A percentile compares a stretch with the other conserved stretches of the same genome.
phyloP scores from a whole-genome alignment of 2,113 vertebrate species.

The Elephas maximus region DNA sequence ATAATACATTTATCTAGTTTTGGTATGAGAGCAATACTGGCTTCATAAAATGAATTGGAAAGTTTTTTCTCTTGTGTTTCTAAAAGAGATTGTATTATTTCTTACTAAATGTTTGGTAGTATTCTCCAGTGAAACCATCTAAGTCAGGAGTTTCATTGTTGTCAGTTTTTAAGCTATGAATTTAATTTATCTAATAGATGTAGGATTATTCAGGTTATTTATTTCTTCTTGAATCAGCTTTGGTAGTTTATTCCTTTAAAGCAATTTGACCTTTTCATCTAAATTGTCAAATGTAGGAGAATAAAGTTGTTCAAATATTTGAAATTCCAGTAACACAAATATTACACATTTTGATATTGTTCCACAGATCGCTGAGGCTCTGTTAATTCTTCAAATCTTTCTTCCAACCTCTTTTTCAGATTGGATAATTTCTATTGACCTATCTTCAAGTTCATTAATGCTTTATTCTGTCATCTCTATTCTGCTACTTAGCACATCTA shows the following conservation, averaged over 20 bases:
- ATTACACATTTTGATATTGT: neutral
- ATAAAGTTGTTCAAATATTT: slow-evolving; percentile 6
- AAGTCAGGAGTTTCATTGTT: neutral
- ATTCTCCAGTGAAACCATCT: slow-evolving; percentile 6
- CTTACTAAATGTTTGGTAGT: slow-evolving; percentile 10
- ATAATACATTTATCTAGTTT: slow-evolving; percentile 22
- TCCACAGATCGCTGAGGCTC: neutral
- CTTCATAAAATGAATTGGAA: slow-evolving; percentile 12
- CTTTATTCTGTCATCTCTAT: neutral
- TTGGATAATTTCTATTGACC: neutral
- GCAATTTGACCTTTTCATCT: neutral
- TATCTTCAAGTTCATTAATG: neutral
- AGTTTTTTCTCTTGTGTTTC: neutral
- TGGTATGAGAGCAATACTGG: neutral
- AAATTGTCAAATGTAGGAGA: neutral
- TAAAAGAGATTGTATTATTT: slow-evolving; percentile 3
- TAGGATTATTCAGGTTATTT: neutral
- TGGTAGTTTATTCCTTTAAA: neutral
- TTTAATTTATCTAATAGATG: neutral
- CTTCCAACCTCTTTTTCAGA: neutral
- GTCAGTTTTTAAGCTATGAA: neutral
- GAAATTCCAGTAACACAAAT: neutral
- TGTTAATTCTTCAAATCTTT: neutral
- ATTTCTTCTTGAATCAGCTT: neutral
- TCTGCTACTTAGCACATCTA: neutral